These are phyloP conservation scores for Leucoraja ocellata DNA, from an alignment of 2,797 vertebrate species.

Conservation along the genomic window DNA sequence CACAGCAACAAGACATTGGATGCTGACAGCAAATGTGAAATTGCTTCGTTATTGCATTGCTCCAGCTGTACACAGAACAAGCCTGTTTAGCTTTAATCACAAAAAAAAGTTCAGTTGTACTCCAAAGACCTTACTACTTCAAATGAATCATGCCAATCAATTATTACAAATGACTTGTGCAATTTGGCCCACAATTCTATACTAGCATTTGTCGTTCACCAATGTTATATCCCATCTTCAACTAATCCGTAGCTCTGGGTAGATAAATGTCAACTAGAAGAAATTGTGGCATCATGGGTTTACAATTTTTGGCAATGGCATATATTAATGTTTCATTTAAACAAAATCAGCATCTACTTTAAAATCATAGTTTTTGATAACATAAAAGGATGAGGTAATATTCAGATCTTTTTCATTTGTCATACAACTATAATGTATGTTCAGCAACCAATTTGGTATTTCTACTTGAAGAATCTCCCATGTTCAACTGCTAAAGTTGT, in stretches of 20 bases:
- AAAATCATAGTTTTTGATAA: background rate
- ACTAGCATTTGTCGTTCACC: background rate
- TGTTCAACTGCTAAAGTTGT: background rate
- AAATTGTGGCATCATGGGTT: background rate
- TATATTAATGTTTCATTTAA: background rate
- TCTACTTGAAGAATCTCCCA: background rate
- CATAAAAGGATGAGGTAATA: background rate
- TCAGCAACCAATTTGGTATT: background rate
- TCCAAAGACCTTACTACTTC: background rate
- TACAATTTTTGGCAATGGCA: background rate
- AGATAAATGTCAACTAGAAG: background rate
- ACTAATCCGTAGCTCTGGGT: background rate
- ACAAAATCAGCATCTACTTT: background rate
- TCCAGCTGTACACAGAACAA: background rate
- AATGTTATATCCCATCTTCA: background rate
- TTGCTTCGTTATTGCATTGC: background rate
- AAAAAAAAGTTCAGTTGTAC: background rate
- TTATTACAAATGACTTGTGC: background rate
- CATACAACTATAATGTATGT: background rate
- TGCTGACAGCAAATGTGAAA: background rate
- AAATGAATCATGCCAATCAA: background rate
- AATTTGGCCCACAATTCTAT: background rate
- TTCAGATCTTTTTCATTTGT: background rate
- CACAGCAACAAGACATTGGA: background rate
- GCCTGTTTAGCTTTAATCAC: background rate